A percentile compares a stretch with the other conserved stretches of the same genome.
phyloP scores from a whole-genome alignment of 2,113 vertebrate species.

The Eclectus roratus region DNA sequence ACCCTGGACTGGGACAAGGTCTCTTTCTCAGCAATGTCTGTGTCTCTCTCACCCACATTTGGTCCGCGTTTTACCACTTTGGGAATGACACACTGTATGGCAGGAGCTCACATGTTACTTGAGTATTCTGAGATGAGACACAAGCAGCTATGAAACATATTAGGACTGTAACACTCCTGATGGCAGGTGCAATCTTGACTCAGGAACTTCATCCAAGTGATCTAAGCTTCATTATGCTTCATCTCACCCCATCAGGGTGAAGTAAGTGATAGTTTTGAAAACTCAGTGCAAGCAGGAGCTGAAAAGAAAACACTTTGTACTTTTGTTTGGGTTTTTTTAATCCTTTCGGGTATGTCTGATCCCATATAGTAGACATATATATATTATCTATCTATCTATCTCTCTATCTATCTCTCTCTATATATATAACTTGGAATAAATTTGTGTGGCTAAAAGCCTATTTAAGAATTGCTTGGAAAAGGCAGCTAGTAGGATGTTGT shows the following conservation, averaged over 20 bases:
- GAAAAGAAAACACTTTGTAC: background rate
- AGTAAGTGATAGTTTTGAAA: background rate
- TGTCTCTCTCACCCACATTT: background rate
- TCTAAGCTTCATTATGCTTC: background rate
- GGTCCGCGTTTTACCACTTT: background rate
- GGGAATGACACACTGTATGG: background rate
- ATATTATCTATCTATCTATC: too few species aligned
- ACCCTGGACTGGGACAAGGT: background rate
- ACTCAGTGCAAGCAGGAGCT: background rate
- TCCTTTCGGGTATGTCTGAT: constrained; percentile 8
- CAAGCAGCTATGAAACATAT: background rate
- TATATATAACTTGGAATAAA: background rate
- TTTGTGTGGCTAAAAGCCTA: constrained; percentile 18
- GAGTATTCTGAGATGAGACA: background rate
- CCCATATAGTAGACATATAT: background rate
- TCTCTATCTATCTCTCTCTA: too few species aligned
- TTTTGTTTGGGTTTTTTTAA: background rate
- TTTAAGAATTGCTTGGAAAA: constrained; percentile 23
- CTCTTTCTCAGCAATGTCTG: fast-evolving
- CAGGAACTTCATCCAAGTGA: background rate
- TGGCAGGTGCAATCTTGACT: background rate
- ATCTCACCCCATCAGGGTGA: background rate
- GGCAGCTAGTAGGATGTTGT: constrained; percentile 27
- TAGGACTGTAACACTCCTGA: background rate
- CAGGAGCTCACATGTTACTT: background rate